Conservation (phyloP, 2,113 vertebrate species). For the Pipa parva region DNA sequence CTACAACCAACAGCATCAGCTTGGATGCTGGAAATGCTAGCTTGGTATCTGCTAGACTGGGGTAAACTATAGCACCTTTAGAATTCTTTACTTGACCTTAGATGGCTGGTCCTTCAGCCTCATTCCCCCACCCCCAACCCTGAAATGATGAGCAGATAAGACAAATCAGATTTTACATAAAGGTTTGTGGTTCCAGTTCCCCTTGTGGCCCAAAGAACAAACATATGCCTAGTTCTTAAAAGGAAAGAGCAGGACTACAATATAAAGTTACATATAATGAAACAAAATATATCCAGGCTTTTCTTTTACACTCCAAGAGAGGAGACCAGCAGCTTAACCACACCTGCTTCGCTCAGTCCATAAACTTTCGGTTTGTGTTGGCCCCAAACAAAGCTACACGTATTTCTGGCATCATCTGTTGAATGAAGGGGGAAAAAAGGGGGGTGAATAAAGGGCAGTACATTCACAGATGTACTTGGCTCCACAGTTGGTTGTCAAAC, state of each 20-base stretch:
- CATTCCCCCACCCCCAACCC: no score
- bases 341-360: conserved; percentile 69
- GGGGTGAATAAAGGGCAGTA: not conserved
- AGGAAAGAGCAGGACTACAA: not conserved
- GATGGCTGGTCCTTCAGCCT: no score
- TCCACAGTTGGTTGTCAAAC: no score
- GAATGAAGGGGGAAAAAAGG: conserved; percentile 32
- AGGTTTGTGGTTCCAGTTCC: no score
- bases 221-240: not conserved
- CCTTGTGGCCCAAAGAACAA: not conserved
- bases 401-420: conserved; percentile 96
- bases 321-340: conserved; percentile 46
- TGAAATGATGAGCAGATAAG: no score
- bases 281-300: not conserved
- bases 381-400: conserved; percentile 82
- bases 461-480: no score
- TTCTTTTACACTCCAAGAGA: not conserved
- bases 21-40: no score
- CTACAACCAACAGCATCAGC: no score
- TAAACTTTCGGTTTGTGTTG: conserved; percentile 88
- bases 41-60: no score
- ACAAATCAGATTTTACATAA: no score
- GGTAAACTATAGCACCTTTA: no score
- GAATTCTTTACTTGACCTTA: no score
- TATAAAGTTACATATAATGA: not conserved